These are phyloP conservation scores for Eira barbara DNA, from an alignment of 2,113 vertebrate genomes.

Conservation along the genomic window DNA sequence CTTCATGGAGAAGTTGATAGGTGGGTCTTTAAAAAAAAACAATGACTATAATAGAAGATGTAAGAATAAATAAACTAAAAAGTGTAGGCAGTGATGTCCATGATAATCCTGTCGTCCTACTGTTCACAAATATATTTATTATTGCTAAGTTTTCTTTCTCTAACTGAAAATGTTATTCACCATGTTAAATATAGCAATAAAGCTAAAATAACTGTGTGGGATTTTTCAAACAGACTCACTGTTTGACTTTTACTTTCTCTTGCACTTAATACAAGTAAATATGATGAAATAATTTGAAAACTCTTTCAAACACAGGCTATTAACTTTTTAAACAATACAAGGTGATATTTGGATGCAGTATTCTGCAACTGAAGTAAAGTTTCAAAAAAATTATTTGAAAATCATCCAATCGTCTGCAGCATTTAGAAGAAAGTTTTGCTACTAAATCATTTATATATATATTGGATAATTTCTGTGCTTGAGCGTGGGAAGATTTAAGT, in stretches of 20 bases:
- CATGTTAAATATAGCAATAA: constrained; percentile 6
- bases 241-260: constrained; percentile 7
- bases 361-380: background rate
- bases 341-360: background rate
- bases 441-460: background rate
- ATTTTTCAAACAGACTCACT: background rate
- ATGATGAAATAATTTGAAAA: background rate
- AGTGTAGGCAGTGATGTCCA: background rate
- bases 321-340: background rate
- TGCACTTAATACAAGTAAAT: background rate
- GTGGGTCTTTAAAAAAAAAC: background rate
- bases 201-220: background rate
- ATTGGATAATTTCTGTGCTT: background rate
- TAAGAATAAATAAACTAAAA: constrained; percentile 18
- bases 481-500: background rate
- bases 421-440: background rate
- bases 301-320: background rate
- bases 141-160: background rate
- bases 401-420: background rate
- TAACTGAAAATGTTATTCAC: constrained; percentile 10
- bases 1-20: background rate
- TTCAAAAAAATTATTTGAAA: background rate
- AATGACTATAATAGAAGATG: background rate
- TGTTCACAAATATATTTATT: background rate
- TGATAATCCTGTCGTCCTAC: constrained; percentile 4